Base-by-base conservation (phyloP, 1,140 invertebrate genomes). In the Helicoverpa armigera region DNA sequence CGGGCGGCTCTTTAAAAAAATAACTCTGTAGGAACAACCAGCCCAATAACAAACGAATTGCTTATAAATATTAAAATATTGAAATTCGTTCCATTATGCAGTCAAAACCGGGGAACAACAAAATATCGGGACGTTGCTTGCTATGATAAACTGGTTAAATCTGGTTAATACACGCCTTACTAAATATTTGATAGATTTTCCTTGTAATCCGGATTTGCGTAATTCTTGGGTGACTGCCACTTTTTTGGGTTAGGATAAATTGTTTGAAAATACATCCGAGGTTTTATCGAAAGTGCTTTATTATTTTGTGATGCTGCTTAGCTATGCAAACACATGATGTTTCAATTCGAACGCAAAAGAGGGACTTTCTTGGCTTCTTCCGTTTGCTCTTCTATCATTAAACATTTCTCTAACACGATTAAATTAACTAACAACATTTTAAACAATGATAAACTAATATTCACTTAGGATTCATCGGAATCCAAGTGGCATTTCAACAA, bases 21-120 rank as follows among this genome's bases (percentile, higher is more conserved):
- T 67, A 79, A 48, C 53, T 35, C 35, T 60, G 70, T 75, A 83
- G 53, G 76, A 83, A 77, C 81, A 80, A 79, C 84, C 54, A 50
- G 67, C 70, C 84, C 83, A 83, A 86, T 88, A 88, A 86, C 85
- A 86, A 88, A 88, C 83, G 83, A 86, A 85, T 84, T 83, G 82
- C 85, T 88, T 88, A 88, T 88, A 88, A 86, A 88, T 88, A 86
- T 88, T 88, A 88, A 88, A 82, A 85, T 88, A 88, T 88, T 88
- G 85, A 88, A 88, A 86, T 88, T 70, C 67, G 81, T 76, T 82
- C 81, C 83, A 88, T 88, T 88, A 88, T 88, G 86, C 83, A 88
- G 83, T 82, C 84, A 85, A 86, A 87, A 80, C 82, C 81, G 84
- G 83, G 74, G 29, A 80, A 83, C 83, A 86, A 88, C 85, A 85